phyloP scores from a whole-genome alignment of 2,888 invertebrate species.

The Axea sp. region DNA sequence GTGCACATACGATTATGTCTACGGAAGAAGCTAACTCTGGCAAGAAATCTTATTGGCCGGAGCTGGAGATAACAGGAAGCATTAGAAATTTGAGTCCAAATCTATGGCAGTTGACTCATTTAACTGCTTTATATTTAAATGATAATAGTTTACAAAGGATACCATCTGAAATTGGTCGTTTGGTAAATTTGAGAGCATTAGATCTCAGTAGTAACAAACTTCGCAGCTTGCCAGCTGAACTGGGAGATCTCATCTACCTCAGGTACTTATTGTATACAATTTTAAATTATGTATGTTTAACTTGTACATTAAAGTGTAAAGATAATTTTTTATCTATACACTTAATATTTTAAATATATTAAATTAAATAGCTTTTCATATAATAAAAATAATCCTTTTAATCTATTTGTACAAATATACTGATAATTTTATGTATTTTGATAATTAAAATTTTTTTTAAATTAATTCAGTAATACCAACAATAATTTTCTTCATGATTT shows the following conservation, averaged over 20 bases:
- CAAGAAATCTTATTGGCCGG: slow-evolving; percentile 95
- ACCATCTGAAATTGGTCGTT: slow-evolving; percentile 93
- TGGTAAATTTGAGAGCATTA: slow-evolving; percentile 91
- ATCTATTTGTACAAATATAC: too few relatives aligned
- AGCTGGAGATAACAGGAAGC: slow-evolving; percentile 95
- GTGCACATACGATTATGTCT: slow-evolving; percentile 95
- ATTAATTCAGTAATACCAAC: too few relatives aligned
- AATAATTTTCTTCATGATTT: too few relatives aligned
- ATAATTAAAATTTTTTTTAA: too few relatives aligned
- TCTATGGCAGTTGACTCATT: slow-evolving; percentile 93
- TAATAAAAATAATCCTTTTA: too few relatives aligned
- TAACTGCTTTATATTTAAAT: slow-evolving; percentile 96
- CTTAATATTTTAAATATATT: too few relatives aligned
- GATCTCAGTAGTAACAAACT: slow-evolving; percentile 98
- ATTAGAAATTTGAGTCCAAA: slow-evolving; percentile 96
- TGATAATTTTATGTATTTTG: too few relatives aligned
- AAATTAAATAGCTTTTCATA: too few relatives aligned
- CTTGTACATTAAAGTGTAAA: too few relatives aligned
- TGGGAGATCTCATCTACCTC: slow-evolving; percentile 97
- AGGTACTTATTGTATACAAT: slow-evolving; percentile 81
- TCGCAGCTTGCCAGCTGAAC: slow-evolving; percentile 94
- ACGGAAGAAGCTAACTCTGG: slow-evolving; percentile 95
- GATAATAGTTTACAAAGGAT: slow-evolving; percentile 96
- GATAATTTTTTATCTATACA: too few relatives aligned
- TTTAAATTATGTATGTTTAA: too few relatives aligned